These are phyloP conservation scores for Lepeophtheirus salmonis DNA, from an alignment of 1,140 invertebrate genomes.

Conservation along the genomic window DNA sequence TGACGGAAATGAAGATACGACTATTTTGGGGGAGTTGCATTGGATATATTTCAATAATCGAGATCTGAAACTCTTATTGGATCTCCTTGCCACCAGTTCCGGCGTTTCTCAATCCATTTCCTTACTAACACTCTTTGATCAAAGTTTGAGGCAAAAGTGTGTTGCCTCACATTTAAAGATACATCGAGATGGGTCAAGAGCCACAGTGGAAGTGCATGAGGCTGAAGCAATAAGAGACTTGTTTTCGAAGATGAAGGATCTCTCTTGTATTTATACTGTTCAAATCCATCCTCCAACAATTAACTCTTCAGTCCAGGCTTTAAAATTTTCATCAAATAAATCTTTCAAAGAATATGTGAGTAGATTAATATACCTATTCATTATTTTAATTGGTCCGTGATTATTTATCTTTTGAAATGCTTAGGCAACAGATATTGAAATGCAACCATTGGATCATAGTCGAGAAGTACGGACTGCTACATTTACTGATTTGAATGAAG, in stretches of 20 bases:
- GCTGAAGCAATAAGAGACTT: conserved; percentile 3
- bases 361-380: no score
- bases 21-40: conserved; percentile 12
- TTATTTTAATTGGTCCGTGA: no score
- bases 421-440: neutral
- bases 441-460: neutral
- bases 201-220: neutral
- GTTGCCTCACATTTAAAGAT: neutral
- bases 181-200: neutral
- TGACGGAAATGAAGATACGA: neutral
- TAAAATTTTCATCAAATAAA: neutral
- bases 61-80: conserved; percentile 12
- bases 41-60: conserved; percentile 10
- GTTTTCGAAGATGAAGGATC: conserved; percentile 2
- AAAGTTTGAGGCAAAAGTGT: neutral
- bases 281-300: conserved; percentile 4
- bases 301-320: neutral
- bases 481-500: neutral
- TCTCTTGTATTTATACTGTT: conserved; percentile 6
- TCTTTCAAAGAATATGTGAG: no score
- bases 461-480: neutral
- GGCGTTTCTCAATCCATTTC: neutral
- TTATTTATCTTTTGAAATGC: neutral
- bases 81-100: conserved; percentile 10
- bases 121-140: conserved; percentile 9